Conservation (phyloP, 2,797 vertebrate species). For the Etheostoma perlongum region DNA sequence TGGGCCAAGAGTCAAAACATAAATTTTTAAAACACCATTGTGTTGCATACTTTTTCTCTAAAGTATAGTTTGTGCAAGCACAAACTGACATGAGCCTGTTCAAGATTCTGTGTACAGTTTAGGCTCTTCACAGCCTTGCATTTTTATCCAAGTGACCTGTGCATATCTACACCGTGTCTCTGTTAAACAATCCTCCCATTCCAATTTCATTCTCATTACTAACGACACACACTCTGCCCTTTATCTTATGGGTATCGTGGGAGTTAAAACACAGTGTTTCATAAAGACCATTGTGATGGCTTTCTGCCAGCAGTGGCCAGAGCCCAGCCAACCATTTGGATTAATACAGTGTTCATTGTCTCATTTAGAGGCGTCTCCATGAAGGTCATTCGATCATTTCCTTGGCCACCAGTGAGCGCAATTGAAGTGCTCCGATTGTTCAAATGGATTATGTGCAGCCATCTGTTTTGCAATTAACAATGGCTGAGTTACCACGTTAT, state of each 20-base stretch:
- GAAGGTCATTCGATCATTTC: constrained; percentile 81
- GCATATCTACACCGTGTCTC: constrained; percentile 48
- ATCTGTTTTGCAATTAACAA: constrained; percentile 85
- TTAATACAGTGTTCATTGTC: constrained; percentile 79
- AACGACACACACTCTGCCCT: constrained; percentile 65
- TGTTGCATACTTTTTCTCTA: not conserved
- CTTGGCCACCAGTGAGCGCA: constrained; percentile 67
- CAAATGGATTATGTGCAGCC: constrained; percentile 84
- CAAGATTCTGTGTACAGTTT: constrained; percentile 32
- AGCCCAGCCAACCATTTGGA: constrained; percentile 64
- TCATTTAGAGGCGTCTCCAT: constrained; percentile 75
- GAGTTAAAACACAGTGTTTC: constrained; percentile 70
- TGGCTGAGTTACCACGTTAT: constrained; percentile 75
- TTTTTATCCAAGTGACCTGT: constrained; percentile 50
- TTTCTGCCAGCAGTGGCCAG: constrained; percentile 64
- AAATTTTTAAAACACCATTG: constrained; percentile 18
- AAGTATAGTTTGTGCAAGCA: not conserved
- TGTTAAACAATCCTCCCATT: constrained; percentile 70
- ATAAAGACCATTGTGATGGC: constrained; percentile 69
- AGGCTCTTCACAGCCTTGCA: constrained; percentile 46
- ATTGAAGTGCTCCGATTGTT: constrained; percentile 75
- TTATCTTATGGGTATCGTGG: constrained; percentile 69
- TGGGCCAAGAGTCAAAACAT: not conserved
- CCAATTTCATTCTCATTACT: constrained; percentile 70
- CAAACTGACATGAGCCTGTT: not conserved